phyloP scores from a whole-genome alignment of 2,113 vertebrate genomes.

The Osmerus eperlanus region DNA sequence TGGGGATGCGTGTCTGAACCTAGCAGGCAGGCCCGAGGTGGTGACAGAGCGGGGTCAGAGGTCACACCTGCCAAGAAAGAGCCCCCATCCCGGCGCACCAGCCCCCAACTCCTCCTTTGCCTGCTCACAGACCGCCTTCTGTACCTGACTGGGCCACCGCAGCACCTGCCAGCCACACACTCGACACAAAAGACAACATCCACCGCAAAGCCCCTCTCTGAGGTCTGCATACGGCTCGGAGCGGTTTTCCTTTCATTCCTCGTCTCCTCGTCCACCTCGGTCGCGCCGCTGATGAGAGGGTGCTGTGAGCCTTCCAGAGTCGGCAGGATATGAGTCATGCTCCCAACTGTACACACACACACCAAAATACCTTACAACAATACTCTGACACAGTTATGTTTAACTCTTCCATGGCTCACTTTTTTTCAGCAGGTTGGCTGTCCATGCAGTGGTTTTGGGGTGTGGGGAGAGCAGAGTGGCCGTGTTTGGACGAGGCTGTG shows the following conservation, averaged over 20 bases:
- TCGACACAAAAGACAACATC: background rate
- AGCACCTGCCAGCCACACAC: conserved; percentile 21
- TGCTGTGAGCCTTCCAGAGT: background rate
- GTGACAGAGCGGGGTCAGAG: conserved; percentile 64
- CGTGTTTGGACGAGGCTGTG: conserved; percentile 43
- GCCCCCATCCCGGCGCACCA: conserved; percentile 23
- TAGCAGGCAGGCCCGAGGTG: conserved; percentile 39
- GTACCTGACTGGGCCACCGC: background rate
- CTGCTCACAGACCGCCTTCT: conserved; percentile 9
- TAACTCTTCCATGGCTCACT: no score
- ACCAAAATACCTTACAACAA: background rate
- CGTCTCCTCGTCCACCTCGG: background rate
- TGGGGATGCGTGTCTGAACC: conserved; percentile 52
- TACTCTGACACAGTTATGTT: background rate
- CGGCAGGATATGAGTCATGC: background rate
- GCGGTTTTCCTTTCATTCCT: background rate
- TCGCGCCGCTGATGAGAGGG: background rate
- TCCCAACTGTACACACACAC: background rate
- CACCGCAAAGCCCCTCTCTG: background rate
- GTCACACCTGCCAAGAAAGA: conserved; percentile 67
- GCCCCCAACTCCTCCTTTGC: conserved; percentile 7
- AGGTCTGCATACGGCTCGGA: background rate
- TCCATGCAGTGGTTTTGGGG: no score
- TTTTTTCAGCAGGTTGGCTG: no score
- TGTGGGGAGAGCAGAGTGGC: conserved; percentile 16